A percentile compares a stretch with the other conserved stretches of the same genome.
phyloP scores from a whole-genome alignment of 2,797 vertebrate species.

The Discoglossus pictus region DNA sequence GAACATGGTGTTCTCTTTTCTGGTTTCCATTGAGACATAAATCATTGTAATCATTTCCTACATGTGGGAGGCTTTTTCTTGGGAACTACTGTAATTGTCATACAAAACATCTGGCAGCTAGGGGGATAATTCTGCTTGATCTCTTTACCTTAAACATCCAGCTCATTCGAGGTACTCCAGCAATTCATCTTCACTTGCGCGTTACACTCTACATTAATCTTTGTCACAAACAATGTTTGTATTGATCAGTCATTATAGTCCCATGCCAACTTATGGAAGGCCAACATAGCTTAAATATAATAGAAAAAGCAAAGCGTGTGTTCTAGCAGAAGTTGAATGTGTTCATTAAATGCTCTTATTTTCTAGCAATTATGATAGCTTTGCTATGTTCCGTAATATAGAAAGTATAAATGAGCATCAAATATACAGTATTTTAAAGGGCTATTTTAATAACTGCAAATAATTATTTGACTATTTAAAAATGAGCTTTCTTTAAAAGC shows the following conservation, averaged over 20 bases:
- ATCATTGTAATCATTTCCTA: conserved; percentile 40
- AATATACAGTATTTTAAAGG: too few species aligned
- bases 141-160: conserved; percentile 14
- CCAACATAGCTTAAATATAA: conserved; percentile 5
- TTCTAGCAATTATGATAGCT: too few species aligned
- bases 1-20: conserved; percentile 19
- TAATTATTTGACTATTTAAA: too few species aligned
- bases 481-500: too few species aligned
- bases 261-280: not conserved
- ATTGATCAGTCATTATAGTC: not conserved
- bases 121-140: conserved; percentile 47
- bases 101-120: conserved; percentile 37
- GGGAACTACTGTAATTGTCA: conserved; percentile 35
- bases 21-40: conserved; percentile 15
- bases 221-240: conserved; percentile 22
- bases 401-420: too few species aligned
- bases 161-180: not conserved
- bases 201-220: conserved; percentile 31
- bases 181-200: conserved; percentile 45
- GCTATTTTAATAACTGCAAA: too few species aligned
- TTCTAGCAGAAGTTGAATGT: too few species aligned
- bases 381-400: too few species aligned
- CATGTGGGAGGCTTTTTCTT: conserved; percentile 11
- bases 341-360: too few species aligned
- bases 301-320: too few species aligned